Base-by-base conservation (phyloP, 2,888 invertebrate species). In the Melanchra persicariae region DNA sequence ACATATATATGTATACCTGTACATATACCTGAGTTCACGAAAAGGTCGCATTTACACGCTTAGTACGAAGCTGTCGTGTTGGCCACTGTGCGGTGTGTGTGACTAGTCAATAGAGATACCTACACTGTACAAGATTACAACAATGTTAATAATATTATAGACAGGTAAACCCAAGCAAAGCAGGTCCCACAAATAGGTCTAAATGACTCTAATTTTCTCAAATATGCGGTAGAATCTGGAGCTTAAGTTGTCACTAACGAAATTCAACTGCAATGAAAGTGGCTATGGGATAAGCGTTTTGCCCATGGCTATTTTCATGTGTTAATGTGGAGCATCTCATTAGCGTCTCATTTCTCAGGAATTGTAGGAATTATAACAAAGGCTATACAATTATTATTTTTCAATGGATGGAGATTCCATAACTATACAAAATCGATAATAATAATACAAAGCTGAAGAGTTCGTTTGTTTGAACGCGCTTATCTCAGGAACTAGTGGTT, bases 41-140 rank as follows among this genome's bases (percentile, higher is more conserved):
- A 62, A 77, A 77, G 77, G 77, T 81, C 61, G 68, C 22, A n/a
- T 51, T 15, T 37, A 26, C 69, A 60, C 51, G 26, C 55, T 60
- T 43, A 60, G 30, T 67, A 66, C 22, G 17, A 55, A 73, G 54
- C 34, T 57, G 55, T 64, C 47, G 60, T 47, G 30, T 47, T 43
- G 51, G 52, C 49, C 30, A 34, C 43, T n/a, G n/a, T n/a, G n/a
- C n/a, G n/a, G n/a, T n/a, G n/a, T n/a, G n/a, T n/a, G n/a, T n/a
- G n/a, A n/a, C n/a, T 34, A 17, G 34, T 64, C 52, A 61, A 66
- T 51, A 60, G 26, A 60, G 52, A 55, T 45, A 45, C 45, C 19
- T 49, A 37, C 34, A 66, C 57, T 55, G 22, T 45, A 49, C 51
- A 62, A 52, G 6, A 66, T 58, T 54, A 45, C 15, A 24, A 51